Percentiles rank a stretch among this genome's conserved stretches.
These are phyloP conservation scores for Ceriagrion tenellum DNA, from an alignment of 2,888 invertebrate species.

Conservation along the genomic window DNA sequence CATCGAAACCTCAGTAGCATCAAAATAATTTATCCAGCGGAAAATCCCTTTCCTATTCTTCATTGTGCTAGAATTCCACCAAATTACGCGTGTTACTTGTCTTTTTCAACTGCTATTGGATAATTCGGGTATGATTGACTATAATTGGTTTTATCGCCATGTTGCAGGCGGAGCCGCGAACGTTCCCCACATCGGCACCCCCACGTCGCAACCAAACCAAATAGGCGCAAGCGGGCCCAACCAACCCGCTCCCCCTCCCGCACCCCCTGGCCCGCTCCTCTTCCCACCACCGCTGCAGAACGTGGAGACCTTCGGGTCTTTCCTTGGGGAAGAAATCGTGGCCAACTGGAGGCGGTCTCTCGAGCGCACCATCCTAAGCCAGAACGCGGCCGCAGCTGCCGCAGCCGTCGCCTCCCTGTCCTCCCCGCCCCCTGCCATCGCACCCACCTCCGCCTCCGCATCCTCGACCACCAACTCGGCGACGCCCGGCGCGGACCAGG, in stretches of 20 bases:
- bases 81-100: too few relatives aligned
- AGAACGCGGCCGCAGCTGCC: conserved; percentile 75
- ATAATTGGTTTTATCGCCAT: conserved; percentile 72
- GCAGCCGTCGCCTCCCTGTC: conserved; percentile 77
- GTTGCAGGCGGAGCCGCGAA: conserved; percentile 76
- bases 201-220: conserved; percentile 71
- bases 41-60: too few relatives aligned
- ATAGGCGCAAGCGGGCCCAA: conserved; percentile 71
- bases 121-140: too few relatives aligned
- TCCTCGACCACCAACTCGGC: conserved; percentile 70
- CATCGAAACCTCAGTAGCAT: too few relatives aligned
- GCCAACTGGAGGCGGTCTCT: conserved; percentile 87
- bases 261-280: conserved; percentile 73
- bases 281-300: conserved; percentile 82
- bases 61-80: too few relatives aligned
- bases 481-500: conserved; percentile 70
- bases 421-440: conserved; percentile 79
- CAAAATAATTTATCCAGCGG: too few relatives aligned
- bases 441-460: conserved; percentile 76
- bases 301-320: conserved; percentile 86
- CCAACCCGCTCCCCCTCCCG: conserved; percentile 76
- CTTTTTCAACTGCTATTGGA: too few relatives aligned
- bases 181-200: conserved; percentile 77
- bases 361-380: conserved; percentile 79
- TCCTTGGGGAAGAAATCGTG: conserved; percentile 91